Base-by-base conservation (phyloP, 2,113 vertebrate species). In the Microcebus griseorufus region DNA sequence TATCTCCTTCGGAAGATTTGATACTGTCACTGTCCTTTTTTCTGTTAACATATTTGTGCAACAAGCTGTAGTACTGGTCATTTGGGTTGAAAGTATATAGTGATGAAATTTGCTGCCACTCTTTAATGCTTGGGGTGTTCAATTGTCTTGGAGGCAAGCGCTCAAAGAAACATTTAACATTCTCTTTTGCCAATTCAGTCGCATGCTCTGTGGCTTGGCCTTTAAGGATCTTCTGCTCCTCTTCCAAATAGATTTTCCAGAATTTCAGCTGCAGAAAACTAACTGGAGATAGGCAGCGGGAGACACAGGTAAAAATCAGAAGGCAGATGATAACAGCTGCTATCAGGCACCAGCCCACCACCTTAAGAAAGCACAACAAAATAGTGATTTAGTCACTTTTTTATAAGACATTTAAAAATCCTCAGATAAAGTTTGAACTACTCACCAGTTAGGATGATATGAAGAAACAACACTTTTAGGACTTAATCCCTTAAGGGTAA, bases 311-410 rank as follows among this genome's bases (percentile, higher is more conserved):
- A 1, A 88, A 9, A 92, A 97, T 25, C 93, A 99, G 95, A 79
- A 95, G 83, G 9, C 60, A 0, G 20, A 97, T 8, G 51, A 98
- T 75, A 90, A 99, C 62, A n/a, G 0, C 1, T 2, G 97, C 85
- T 67, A 99, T 99, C 96, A 99, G 94, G 78, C 98, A 0, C 99
- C 99, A 99, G 11, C 99, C 99, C 11, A 98, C 8, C 25, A 99
- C 65, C 99, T 99, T 94, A 37, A 82, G n/a, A 48, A 97, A 97
- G 97, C 60, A 62, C 8, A 81, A 45, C 23, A 92, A 75, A 88
- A 87, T 2, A 23, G 86, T 0, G 60, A 42, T 39, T 84, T 14
- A 58, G 55, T 93, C 90, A 89, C 55, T 42, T 23, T 62, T 34
- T 70, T 39, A 37, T n/a, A 73, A 67, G 4, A 93, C 23, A 87